Conservation (phyloP, 2,113 vertebrate species). For the Indri indri region DNA sequence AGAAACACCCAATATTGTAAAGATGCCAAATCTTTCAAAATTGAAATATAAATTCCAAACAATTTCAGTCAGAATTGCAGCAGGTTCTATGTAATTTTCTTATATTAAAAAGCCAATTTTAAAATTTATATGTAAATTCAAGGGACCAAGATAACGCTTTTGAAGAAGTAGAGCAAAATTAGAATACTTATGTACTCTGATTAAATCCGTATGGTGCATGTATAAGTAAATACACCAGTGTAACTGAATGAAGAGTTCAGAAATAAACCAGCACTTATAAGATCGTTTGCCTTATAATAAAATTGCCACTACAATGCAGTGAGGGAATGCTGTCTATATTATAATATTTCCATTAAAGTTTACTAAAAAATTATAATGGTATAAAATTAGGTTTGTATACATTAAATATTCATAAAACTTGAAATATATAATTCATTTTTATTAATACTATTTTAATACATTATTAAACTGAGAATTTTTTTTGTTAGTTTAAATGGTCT, state of each 20-base stretch:
- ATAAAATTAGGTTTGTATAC: neutral
- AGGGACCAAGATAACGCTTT: neutral
- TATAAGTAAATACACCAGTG: neutral
- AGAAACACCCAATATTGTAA: neutral
- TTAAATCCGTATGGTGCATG: neutral
- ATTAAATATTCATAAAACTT: neutral
- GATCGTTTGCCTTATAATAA: neutral
- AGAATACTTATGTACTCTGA: neutral
- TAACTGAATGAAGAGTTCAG: neutral
- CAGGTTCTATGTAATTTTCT: neutral
- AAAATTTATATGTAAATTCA: neutral
- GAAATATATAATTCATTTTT: neutral
- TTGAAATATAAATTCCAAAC: neutral
- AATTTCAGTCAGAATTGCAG: neutral
- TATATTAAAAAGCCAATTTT: neutral
- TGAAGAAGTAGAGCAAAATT: neutral
- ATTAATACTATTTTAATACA: neutral
- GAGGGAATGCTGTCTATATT: neutral
- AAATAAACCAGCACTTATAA: neutral
- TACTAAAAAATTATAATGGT: neutral
- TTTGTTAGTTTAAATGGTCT: neutral
- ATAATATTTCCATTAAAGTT: neutral
- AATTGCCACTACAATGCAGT: neutral
- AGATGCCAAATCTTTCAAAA: neutral
- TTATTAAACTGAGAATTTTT: neutral